A percentile compares a stretch with the other conserved stretches of the same genome.
phyloP scores from a whole-genome alignment of 1,140 invertebrate species.

The Harpegnathos saltator region DNA sequence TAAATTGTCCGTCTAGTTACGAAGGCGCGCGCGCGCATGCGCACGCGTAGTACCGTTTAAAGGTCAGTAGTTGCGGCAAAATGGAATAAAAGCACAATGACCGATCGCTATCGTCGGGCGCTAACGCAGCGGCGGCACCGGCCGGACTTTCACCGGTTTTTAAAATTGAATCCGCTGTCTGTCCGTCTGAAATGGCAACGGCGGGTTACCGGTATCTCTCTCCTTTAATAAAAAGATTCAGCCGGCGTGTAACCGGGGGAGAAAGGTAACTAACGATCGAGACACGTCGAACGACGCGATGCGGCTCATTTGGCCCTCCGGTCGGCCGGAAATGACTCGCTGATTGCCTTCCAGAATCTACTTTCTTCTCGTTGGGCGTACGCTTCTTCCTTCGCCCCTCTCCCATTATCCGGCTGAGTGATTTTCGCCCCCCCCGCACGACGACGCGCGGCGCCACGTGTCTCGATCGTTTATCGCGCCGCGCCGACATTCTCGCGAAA shows the following conservation, averaged over 20 bases:
- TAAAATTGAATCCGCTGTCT: background rate
- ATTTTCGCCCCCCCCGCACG: conserved; percentile 5
- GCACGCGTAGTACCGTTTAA: background rate
- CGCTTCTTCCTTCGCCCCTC: background rate
- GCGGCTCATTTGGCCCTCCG: conserved; percentile 33
- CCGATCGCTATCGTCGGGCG: background rate
- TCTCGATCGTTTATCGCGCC: background rate
- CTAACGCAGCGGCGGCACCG: no score
- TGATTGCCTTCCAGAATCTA: conserved; percentile 38
- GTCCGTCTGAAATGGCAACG: background rate
- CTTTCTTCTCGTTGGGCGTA: conserved; percentile 20
- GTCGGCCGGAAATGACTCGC: conserved; percentile 27
- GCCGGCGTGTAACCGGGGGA: background rate
- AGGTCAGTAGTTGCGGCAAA: conserved; percentile 5
- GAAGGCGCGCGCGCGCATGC: background rate
- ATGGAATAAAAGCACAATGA: conserved; percentile 6
- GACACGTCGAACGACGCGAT: conserved; percentile 14
- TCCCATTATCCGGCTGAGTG: conserved; percentile 39
- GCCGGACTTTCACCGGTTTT: conserved; percentile 35
- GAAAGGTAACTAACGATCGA: background rate
- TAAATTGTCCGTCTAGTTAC: background rate
- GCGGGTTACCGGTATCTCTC: background rate
- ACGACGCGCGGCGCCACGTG: background rate
- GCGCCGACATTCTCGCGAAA: conserved; percentile 1
- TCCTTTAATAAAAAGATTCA: conserved; percentile 1